Base-by-base conservation (phyloP, 2,113 vertebrate genomes). In the Brachypteracias leptosomus region DNA sequence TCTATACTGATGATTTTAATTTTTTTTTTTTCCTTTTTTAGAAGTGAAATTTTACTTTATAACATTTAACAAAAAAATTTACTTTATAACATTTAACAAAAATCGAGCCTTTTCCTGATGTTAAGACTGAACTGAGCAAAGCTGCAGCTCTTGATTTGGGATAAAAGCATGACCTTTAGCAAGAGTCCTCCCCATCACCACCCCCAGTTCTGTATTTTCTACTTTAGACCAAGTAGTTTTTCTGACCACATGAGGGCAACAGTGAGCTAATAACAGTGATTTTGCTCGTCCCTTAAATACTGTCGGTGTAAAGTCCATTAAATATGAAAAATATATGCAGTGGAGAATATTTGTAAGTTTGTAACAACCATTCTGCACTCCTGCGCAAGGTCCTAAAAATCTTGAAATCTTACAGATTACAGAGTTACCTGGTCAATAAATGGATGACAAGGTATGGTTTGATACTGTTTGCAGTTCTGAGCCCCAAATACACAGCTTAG, bases 221-320 rank as follows among this genome's bases (percentile, higher is more conserved):
- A 1, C 19, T 59, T 95, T 31, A 33, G 25, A 42, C 46, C 36
- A 22, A 35, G 44, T 44, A 26, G 4, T 11, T 58, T 57, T 85
- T 91, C 46, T 77, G 63, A 93, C 97, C 98, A 95, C 97, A 70
- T 16, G 98, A 96, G 97, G 98, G 98, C 95, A 88, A 31, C 52
- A 8, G 33, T 74, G 95, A 97, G 93, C 96, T 94, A 82, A 28
- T 47, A 92, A 96, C 16, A 44, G 42, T 11, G 73, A 10, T 78
- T 44, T 73, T 49, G n/a, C 16, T 82, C 44, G 0, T 71, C 54
- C 72, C 73, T 66, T 68, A 17, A 54, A 33, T 29, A 10, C 26
- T 49, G 51, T 29, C 1, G 0, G 16, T 47, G 16, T 36, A 92
- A 79, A 61, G 18, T 3, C 12, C 22, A 1, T 46, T 29, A 65